phyloP scores from a whole-genome alignment of 2,888 invertebrate genomes.

The Drosophila quinaria region DNA sequence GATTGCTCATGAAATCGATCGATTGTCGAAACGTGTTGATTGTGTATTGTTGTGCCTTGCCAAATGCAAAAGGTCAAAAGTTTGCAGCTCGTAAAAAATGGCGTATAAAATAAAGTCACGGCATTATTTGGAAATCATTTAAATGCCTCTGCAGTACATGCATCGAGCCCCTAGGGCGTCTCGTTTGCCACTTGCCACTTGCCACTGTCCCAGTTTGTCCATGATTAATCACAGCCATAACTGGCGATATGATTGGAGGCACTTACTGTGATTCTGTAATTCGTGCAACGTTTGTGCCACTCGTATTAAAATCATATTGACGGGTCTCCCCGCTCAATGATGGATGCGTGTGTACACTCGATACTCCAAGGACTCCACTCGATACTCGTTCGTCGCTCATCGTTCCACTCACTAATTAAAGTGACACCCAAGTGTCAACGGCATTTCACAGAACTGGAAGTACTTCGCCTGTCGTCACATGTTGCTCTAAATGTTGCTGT shows the following conservation, averaged over 20 bases:
- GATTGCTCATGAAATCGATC: slow-evolving; percentile 82
- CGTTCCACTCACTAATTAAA: slow-evolving; percentile 61
- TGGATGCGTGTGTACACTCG: slow-evolving; percentile 41
- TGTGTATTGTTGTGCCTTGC: slow-evolving; percentile 55
- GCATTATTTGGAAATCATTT: slow-evolving; percentile 64
- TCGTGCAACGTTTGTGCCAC: slow-evolving; percentile 44
- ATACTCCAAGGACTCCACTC: slow-evolving; percentile 1
- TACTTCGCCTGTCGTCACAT: slow-evolving; percentile 50
- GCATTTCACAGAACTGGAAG: slow-evolving; percentile 37
- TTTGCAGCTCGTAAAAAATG: slow-evolving; percentile 73
- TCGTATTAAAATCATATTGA: slow-evolving; percentile 59
- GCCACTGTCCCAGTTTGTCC: slow-evolving; percentile 19
- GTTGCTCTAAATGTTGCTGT: slow-evolving; percentile 25
- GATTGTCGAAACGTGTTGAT: slow-evolving; percentile 78
- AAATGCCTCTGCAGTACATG: slow-evolving; percentile 57
- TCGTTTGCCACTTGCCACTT: background rate
- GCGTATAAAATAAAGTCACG: slow-evolving; percentile 67
- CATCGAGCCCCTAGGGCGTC: background rate
- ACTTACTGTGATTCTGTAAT: slow-evolving; percentile 58
- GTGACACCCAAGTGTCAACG: slow-evolving; percentile 57
- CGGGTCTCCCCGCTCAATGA: slow-evolving; percentile 28
- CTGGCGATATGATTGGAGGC: slow-evolving; percentile 53
- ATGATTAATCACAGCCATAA: slow-evolving; percentile 58
- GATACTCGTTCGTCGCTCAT: slow-evolving; percentile 15
- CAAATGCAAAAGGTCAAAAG: slow-evolving; percentile 70